Conservation (phyloP, 2,888 invertebrate genomes). For the Zele albiditarsus region DNA sequence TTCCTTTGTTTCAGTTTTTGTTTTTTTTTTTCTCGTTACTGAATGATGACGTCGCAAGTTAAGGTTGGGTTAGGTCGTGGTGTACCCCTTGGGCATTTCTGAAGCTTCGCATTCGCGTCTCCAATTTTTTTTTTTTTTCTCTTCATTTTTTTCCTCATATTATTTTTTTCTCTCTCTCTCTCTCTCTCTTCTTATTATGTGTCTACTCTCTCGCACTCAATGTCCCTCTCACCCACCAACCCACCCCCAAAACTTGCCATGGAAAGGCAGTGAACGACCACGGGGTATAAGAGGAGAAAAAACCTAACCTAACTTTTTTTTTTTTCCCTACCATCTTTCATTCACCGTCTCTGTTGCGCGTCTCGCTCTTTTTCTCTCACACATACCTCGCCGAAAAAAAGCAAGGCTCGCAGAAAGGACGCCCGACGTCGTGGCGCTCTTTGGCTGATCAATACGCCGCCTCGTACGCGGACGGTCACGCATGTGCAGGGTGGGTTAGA, state of each 20-base stretch:
- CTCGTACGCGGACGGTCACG: constrained; percentile 73
- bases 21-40: not conserved
- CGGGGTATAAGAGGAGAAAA: not conserved
- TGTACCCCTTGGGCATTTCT: constrained; percentile 42
- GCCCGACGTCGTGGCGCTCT: constrained; percentile 72
- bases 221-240: not conserved
- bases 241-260: not conserved
- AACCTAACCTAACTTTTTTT: constrained; percentile 1
- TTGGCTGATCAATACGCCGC: constrained; percentile 73
- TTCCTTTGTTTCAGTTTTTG: not conserved
- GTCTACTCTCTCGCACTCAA: not conserved
- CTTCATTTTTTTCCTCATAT: not conserved
- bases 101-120: constrained; percentile 16
- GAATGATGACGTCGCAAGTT: constrained; percentile 63
- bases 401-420: constrained; percentile 72
- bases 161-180: not conserved
- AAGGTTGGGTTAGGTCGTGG: constrained; percentile 69
- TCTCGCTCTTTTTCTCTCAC: constrained; percentile 29
- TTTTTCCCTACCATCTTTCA: constrained; percentile 15
- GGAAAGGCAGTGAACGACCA: constrained; percentile 18
- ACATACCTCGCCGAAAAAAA: constrained; percentile 56
- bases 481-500: constrained; percentile 67
- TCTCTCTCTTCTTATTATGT: not conserved
- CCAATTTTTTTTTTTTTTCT: constrained; percentile 3
- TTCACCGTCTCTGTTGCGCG: constrained; percentile 33